phyloP scores from a whole-genome alignment of 2,113 vertebrate genomes.

The Microcebus lehilahytsara region DNA sequence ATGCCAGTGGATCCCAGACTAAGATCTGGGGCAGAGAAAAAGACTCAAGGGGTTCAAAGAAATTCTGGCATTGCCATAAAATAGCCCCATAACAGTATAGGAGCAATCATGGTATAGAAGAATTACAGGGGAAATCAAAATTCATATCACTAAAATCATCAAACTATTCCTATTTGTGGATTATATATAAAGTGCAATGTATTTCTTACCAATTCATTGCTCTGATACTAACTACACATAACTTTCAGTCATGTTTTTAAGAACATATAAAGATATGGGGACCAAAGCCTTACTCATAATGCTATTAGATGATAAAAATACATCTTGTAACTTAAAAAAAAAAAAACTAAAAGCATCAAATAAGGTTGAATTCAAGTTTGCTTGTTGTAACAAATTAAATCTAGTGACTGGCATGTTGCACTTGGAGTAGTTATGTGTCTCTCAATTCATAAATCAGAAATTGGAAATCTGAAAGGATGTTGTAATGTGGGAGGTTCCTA shows the following conservation, averaged over 20 bases:
- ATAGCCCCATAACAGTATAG: slow-evolving; percentile 7
- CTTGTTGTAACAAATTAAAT: slow-evolving; percentile 78
- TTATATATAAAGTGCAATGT: slow-evolving; percentile 14
- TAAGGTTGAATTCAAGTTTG: slow-evolving; percentile 74
- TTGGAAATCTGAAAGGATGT: slow-evolving; percentile 79
- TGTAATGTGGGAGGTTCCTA: slow-evolving; percentile 83
- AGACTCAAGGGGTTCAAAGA: slow-evolving; percentile 36
- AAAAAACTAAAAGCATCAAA: slow-evolving; percentile 75
- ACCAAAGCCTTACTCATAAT: slow-evolving; percentile 71
- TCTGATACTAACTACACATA: slow-evolving; percentile 33
- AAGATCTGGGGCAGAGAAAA: slow-evolving; percentile 56
- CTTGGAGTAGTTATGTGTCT: slow-evolving; percentile 72
- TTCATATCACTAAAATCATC: background rate
- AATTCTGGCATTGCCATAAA: slow-evolving; percentile 50
- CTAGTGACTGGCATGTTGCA: slow-evolving; percentile 73
- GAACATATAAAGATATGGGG: slow-evolving; percentile 29
- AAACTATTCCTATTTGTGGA: slow-evolving; percentile 44
- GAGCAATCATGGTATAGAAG: background rate
- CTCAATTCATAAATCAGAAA: slow-evolving; percentile 84
- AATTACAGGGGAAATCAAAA: slow-evolving; percentile 34
- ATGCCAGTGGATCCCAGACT: slow-evolving; percentile 37
- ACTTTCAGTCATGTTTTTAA: slow-evolving; percentile 48
- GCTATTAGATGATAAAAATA: slow-evolving; percentile 68
- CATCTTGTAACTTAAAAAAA: slow-evolving; percentile 70
- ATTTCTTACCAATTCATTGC: slow-evolving; percentile 37